phyloP scores from a whole-genome alignment of 1,140 invertebrate genomes.

The Ceratina australensis region DNA sequence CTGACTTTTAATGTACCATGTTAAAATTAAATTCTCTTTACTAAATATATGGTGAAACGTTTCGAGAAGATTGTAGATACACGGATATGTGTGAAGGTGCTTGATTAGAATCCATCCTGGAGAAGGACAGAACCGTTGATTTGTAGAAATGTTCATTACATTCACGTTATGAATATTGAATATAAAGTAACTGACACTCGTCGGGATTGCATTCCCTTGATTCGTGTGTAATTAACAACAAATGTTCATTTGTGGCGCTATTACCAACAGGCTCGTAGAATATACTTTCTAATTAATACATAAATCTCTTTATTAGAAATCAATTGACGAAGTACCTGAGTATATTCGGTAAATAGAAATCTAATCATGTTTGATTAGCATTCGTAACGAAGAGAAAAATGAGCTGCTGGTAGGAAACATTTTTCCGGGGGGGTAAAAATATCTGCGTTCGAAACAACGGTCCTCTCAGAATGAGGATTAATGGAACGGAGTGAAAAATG shows the following conservation, averaged over 20 bases:
- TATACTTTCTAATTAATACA: constrained; percentile 26
- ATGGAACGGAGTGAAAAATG: neutral
- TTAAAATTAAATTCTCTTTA: no score
- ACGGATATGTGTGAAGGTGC: neutral
- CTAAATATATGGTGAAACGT: no score
- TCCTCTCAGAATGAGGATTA: neutral
- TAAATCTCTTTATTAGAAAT: constrained; percentile 26
- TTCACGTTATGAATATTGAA: constrained; percentile 13
- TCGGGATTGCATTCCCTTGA: neutral
- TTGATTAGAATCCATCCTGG: neutral
- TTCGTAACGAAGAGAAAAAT: neutral
- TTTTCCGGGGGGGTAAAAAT: neutral
- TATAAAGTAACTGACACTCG: neutral
- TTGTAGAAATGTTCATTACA: neutral
- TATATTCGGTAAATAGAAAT: constrained; percentile 1
- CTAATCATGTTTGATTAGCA: constrained; percentile 20
- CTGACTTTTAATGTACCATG: no score
- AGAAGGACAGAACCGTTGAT: neutral
- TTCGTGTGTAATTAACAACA: constrained; percentile 22
- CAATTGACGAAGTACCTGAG: constrained; percentile 11
- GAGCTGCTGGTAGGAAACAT: neutral
- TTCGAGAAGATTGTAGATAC: no score
- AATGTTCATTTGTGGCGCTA: neutral
- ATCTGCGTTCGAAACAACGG: neutral
- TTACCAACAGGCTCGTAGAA: constrained; percentile 4